phyloP scores from a whole-genome alignment of 1,140 invertebrate species.

The Macrosteles quadrilineatus region DNA sequence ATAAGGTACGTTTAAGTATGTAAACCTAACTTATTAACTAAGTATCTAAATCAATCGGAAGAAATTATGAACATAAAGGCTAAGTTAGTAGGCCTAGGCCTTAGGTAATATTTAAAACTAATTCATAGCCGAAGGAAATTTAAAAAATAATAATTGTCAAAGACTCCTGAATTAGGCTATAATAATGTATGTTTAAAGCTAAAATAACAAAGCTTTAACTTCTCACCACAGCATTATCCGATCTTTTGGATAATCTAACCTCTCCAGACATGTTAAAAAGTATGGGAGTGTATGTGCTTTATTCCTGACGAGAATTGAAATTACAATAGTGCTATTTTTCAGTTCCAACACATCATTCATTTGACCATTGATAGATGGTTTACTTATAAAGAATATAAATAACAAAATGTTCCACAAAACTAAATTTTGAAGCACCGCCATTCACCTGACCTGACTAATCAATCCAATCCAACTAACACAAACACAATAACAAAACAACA shows the following conservation, averaged over 20 bases:
- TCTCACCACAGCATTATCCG: slow-evolving; percentile 80
- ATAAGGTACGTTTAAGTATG: too few relatives aligned
- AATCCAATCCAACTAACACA: too few relatives aligned
- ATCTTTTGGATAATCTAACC: slow-evolving; percentile 88
- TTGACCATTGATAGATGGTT: neutral
- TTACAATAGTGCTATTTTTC: slow-evolving; percentile 68
- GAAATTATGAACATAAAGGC: too few relatives aligned
- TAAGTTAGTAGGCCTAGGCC: neutral
- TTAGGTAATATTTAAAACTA: neutral
- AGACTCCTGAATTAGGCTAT: neutral
- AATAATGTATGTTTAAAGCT: slow-evolving; percentile 30
- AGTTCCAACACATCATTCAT: neutral
- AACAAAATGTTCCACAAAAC: neutral
- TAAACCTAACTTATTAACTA: too few relatives aligned
- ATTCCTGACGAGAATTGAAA: slow-evolving; percentile 83
- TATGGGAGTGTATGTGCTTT: slow-evolving; percentile 91
- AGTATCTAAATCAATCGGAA: too few relatives aligned
- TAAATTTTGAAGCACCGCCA: slow-evolving; percentile 19
- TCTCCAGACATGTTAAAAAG: slow-evolving; percentile 80
- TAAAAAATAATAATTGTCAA: slow-evolving; percentile 27
- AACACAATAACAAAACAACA: too few relatives aligned
- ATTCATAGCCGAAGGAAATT: neutral
- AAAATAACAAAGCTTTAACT: too few relatives aligned
- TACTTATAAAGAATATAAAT: neutral
- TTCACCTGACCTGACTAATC: neutral